phyloP scores from a whole-genome alignment of 1,140 invertebrate species.

The Lamellibrachia luymesi region DNA sequence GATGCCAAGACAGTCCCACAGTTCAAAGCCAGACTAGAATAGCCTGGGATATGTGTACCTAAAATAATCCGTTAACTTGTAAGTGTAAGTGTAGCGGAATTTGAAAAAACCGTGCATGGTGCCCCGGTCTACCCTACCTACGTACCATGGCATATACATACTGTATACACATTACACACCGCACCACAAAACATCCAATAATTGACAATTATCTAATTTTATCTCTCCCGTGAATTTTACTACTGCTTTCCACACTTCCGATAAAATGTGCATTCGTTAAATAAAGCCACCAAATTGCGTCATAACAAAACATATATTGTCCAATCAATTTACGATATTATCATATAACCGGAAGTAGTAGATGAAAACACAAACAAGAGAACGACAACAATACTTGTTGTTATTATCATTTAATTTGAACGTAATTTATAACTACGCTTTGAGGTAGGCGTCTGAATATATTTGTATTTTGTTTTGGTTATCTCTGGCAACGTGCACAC shows the following conservation, averaged over 20 bases:
- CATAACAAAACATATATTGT: neutral
- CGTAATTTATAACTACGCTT: neutral
- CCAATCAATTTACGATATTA: neutral
- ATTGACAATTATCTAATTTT: neutral
- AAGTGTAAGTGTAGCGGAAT: too few relatives aligned
- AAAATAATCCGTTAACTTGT: too few relatives aligned
- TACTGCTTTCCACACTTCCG: neutral
- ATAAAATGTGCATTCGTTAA: neutral
- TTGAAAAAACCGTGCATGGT: too few relatives aligned
- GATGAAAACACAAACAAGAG: slow-evolving; percentile 5
- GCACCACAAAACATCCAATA: neutral
- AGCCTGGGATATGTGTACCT: too few relatives aligned
- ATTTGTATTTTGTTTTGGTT: neutral
- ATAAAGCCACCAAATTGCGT: neutral
- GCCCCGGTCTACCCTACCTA: too few relatives aligned
- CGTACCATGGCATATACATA: too few relatives aligned
- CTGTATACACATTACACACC: too few relatives aligned
- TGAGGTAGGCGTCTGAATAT: neutral
- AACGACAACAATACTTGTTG: slow-evolving; percentile 5
- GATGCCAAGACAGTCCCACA: too few relatives aligned
- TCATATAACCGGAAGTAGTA: neutral
- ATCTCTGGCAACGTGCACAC: neutral
- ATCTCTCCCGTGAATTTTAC: neutral
- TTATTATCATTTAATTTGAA: neutral
- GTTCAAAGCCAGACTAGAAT: too few relatives aligned